These are phyloP conservation scores for Cynoglossus semilaevis DNA, from an alignment of 2,113 vertebrate genomes.

Conservation along the genomic window DNA sequence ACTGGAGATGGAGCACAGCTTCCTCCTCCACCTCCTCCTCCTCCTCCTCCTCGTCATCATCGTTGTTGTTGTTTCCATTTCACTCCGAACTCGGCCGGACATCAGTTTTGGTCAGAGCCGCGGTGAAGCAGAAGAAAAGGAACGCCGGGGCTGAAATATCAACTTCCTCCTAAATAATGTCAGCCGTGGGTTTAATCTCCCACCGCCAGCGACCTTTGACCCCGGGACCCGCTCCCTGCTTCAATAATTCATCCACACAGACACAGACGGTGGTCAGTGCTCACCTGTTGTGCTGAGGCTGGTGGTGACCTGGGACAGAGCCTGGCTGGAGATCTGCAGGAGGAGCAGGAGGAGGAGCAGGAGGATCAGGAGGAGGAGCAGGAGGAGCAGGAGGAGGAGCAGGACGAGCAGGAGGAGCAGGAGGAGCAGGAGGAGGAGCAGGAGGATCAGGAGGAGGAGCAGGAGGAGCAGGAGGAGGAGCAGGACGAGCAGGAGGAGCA, in stretches of 20 bases:
- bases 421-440: background rate
- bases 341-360: background rate
- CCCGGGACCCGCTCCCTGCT: conserved; percentile 13
- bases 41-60: conserved; percentile 21
- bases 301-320: conserved; percentile 72
- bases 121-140: conserved; percentile 32
- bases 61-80: conserved; percentile 56
- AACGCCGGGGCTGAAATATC: conserved; percentile 9
- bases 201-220: conserved; percentile 18
- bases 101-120: conserved; percentile 32
- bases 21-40: too few relatives aligned
- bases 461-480: too few relatives aligned
- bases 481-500: too few relatives aligned
- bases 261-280: conserved; percentile 34
- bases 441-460: background rate
- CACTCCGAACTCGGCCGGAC: conserved; percentile 22
- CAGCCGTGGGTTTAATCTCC: conserved; percentile 42
- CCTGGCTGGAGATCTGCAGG: conserved; percentile 75
- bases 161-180: conserved; percentile 35
- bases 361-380: conserved; percentile 21
- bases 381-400: too few relatives aligned
- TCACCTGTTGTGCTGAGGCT: conserved; percentile 79
- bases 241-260: conserved; percentile 42
- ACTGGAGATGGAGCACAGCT: conserved; percentile 43
- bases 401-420: too few relatives aligned